Evolutionary conservation across 2,797 vertebrate genomes (phyloP), one percentile per base, ranked within the genome.

Genomic region (Lutra lutra): DNA sequence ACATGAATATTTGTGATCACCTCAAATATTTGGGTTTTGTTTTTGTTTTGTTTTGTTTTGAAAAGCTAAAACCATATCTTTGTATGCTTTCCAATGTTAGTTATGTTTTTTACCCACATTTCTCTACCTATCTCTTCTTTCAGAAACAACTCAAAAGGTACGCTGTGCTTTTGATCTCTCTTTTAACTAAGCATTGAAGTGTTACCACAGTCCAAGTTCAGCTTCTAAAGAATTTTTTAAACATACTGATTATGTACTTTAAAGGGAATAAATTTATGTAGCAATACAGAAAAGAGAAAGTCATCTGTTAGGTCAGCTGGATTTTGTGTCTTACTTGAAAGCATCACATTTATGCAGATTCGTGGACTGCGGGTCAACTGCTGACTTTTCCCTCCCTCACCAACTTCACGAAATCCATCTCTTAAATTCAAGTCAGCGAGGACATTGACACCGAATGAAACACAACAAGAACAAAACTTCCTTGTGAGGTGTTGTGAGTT

Each of bases 181-280:
- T 84, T 62, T 60, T 58, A 94, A 66, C 40, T 32, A 73, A 92
- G 84, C 64, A 90, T 27, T 51, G 62, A 95, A 93, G 54, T 60
- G 25, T 73, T 96, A 54, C 72, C 38, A 35, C 4, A 51, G 64
- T 29, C 32, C 25, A 85, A 93, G 29, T 40, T 80, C n/a, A 75
- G 32, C 80, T 86, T 94, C 79, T 73, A 83, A 93, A 82, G 48
- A 58, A 89, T 68, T 95, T 97, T 96, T 87, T 7, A 78, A 86
- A 79, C 72, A 82, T 85, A 94, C 86, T 48, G 75, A 96, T 94
- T 70, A 60, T 25, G 54, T 58, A 38, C 56, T 90, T 94, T 90
- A 97, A 96, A 97, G 91, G 56, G 95, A 96, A 98, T 97, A 92
- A 72, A 56, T 94, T 95, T 66, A 89, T 13, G 77, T n/a, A 43